Evolutionary conservation across 2,888 invertebrate species (phyloP), one percentile per base, ranked within the genome.

Genomic region (Andrena chrysosceles): DNA sequence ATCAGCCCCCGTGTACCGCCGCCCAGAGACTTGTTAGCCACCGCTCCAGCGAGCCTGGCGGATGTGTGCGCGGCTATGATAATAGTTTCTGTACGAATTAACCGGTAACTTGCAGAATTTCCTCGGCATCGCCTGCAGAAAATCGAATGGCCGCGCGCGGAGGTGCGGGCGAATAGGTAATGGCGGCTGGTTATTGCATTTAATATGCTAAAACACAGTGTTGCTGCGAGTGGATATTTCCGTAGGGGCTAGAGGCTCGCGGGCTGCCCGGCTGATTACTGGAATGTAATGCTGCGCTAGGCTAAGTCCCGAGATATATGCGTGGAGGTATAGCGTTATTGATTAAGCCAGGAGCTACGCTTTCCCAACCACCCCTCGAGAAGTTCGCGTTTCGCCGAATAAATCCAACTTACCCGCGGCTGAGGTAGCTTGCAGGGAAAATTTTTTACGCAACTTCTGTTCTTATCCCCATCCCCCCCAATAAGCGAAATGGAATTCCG

Each of bases 21-120:
- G 26, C 56, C 54, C 60, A 6, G n/a, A 69, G 79, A 73, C 83
- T 84, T 79, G 83, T 84, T 84, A 85, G 60, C 80, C 70, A 54
- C 73, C 29, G 63, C 66, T 81, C 75, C 67, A 26, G 33, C 33
- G 35, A 29, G 52, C 59, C 59, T 48, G 31, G 23, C n/a, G 60
- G 48, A 68, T 60, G 54, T 31, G 52, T 42, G 62, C 54, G 69
- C 7, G 62, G 71, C 52, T 66, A 73, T 59, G 69, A 73, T 69
- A 70, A 77, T 84, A 69, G 79, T 84, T 83, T 64, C 76, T 49
- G 69, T 70, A 52, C 83, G 81, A 81, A 87, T 85, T 87, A 85
- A 85, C 81, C 71, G 60, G 74, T 13, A 81, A 81, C 75, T 77
- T 70, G 79, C 79, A 73, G 85, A 87, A 79, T 83, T 84, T 60